Percentiles rank a stretch among this genome's conserved stretches.
phyloP scores from a whole-genome alignment of 2,113 vertebrate species.

The Tetraodon nigroviridis region DNA sequence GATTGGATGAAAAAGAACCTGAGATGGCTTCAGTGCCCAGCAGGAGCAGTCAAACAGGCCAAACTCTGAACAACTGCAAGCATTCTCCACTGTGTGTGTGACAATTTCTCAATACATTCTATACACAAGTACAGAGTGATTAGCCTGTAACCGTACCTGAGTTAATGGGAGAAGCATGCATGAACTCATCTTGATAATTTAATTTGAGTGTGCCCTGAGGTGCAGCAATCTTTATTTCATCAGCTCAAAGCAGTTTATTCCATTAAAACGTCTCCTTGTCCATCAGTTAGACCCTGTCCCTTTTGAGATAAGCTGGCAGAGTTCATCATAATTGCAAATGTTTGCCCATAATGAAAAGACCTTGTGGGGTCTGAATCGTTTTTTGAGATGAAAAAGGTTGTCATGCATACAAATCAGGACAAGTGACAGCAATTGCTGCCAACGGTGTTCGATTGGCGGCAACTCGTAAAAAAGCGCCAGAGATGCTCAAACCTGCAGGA shows the following conservation, averaged over 20 bases:
- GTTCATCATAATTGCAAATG: conserved; percentile 77
- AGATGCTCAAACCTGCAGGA: conserved; percentile 47
- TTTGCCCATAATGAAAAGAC: conserved; percentile 69
- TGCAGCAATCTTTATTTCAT: conserved; percentile 73
- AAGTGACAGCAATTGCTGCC: conserved; percentile 66
- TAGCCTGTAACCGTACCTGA: conserved; percentile 48
- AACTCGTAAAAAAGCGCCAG: conserved; percentile 52
- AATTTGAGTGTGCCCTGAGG: conserved; percentile 69
- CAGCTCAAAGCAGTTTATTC: conserved; percentile 70
- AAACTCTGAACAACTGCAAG: conserved; percentile 1
- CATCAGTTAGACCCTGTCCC: conserved; percentile 66
- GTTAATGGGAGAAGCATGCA: conserved; percentile 56
- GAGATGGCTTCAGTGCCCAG: conserved; percentile 28
- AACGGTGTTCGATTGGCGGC: conserved; percentile 59
- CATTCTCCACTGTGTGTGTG: conserved; percentile 6
- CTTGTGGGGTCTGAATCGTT: conserved; percentile 63
- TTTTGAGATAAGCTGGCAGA: conserved; percentile 67
- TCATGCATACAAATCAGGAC: conserved; percentile 67
- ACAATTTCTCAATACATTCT: conserved; percentile 20
- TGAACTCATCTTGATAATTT: conserved; percentile 69
- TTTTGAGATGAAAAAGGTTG: conserved; percentile 63
- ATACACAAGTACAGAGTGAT: conserved; percentile 25
- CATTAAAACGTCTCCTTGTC: conserved; percentile 72
- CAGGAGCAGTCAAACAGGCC: conserved; percentile 8
- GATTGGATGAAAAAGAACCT: conserved; percentile 33